Base-by-base conservation (phyloP, 2,113 vertebrate genomes). In the Maccullochella peelii region DNA sequence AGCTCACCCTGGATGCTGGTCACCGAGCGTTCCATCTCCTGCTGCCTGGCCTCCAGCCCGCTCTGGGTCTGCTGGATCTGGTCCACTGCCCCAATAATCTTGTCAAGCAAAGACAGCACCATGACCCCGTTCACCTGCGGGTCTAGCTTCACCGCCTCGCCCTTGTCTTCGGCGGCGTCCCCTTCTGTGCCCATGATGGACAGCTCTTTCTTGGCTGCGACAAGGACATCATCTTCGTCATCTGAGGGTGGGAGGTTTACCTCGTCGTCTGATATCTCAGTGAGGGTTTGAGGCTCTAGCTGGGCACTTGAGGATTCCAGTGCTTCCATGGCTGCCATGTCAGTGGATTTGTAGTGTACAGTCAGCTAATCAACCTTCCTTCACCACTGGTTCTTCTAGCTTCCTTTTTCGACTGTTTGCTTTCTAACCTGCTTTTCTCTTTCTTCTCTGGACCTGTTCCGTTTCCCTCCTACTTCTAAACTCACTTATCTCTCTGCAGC, bases 71-170 rank as follows among this genome's bases (percentile, higher is more conserved):
- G 94, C 92, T 99, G 98, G 95, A 99, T 99, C 96, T 99, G 97
- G 95, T 99, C 98, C 87, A 99, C 98, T 0, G 97, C 97, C 3
- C 98, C 98, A 1, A 99, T 99, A 95, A 99, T 99, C 93, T 99
- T 99, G 95, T 99, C 98, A 62, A 99, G 96, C 80, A 99, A 95
- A 55, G 97, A 96, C 87, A 99, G 96, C 75, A 99, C 97, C 95
- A 97, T 94, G 80, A 99, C 97, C 0, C 98, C 98, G 0, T 98
- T 98, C 79, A 96, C 96, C 91, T 97, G 97, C 47, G 42, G 65
- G 75, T 94, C 94, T 7, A 49, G 33, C 58, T 89, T 91, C 4
- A 4, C 7, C 0, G 54, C 91, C 4, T 94, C 94, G 0, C 86
- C 81, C 59, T 90, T 84, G 50, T 87, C 84, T 47, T 90, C 82